These are phyloP conservation scores for Ennomos quercinarius DNA, from an alignment of 2,888 invertebrate genomes.

Conservation along the genomic window DNA sequence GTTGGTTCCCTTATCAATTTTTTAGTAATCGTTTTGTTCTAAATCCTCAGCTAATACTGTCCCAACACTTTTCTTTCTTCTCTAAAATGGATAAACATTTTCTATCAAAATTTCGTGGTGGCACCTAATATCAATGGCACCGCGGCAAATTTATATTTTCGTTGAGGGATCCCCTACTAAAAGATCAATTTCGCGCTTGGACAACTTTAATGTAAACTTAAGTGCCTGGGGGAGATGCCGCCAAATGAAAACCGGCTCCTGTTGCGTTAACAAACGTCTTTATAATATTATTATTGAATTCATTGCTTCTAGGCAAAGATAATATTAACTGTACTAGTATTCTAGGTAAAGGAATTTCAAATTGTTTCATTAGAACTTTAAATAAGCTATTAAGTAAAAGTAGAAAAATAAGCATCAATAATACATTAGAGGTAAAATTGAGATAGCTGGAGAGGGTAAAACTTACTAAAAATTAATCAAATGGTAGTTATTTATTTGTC, in stretches of 20 bases:
- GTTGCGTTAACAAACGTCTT: constrained; percentile 74
- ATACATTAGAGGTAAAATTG: too few relatives aligned
- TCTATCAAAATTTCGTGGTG: constrained; percentile 49
- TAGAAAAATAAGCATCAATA: too few relatives aligned
- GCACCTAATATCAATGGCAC: constrained; percentile 71
- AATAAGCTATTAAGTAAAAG: too few relatives aligned
- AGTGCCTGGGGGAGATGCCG: constrained; percentile 74
- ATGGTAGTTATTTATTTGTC: too few relatives aligned
- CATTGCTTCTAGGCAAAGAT: constrained; percentile 45
- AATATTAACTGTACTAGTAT: constrained; percentile 11
- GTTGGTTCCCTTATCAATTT: too few relatives aligned
- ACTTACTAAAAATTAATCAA: too few relatives aligned
- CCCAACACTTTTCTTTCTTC: constrained; percentile 5
- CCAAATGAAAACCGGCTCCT: constrained; percentile 74
- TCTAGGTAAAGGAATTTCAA: constrained; percentile 14
- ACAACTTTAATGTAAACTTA: constrained; percentile 83
- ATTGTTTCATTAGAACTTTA: constrained; percentile 6
- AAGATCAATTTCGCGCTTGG: constrained; percentile 85
- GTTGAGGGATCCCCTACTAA: constrained; percentile 77
- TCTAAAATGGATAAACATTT: constrained; percentile 33
- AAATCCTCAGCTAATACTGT: not conserved
- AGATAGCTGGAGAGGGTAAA: too few relatives aligned
- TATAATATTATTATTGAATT: constrained; percentile 80
- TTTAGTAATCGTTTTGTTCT: not conserved
- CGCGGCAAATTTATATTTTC: constrained; percentile 78